Percentiles rank a stretch among this genome's conserved stretches.
These are phyloP conservation scores for Tenthredo notha DNA, from an alignment of 2,888 invertebrate species.

Conservation along the genomic window DNA sequence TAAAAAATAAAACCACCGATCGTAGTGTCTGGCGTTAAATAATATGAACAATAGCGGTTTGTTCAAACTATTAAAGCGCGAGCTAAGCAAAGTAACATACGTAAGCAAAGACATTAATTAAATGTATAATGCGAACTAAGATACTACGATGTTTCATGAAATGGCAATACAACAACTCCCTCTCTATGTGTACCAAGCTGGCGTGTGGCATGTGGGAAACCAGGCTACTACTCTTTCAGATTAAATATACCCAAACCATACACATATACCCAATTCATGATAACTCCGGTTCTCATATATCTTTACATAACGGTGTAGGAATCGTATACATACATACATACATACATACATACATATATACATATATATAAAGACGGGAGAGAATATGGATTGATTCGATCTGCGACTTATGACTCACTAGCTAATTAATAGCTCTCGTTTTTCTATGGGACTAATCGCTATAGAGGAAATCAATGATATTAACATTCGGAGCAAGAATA, in stretches of 20 bases:
- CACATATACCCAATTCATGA: conserved; percentile 1
- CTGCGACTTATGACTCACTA: neutral
- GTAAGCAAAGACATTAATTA: conserved; percentile 52
- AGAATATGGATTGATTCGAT: neutral
- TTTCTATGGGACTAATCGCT: too few relatives aligned
- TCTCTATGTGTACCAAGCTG: conserved; percentile 24
- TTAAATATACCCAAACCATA: neutral
- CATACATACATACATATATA: too few relatives aligned
- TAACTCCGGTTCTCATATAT: neutral
- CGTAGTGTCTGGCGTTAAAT: neutral
- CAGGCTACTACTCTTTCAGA: conserved; percentile 34
- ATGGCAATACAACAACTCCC: conserved; percentile 40
- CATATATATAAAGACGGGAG: neutral
- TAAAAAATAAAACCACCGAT: neutral
- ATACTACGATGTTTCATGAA: conserved; percentile 30
- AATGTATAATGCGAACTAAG: conserved; percentile 37
- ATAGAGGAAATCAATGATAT: too few relatives aligned
- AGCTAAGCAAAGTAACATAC: conserved; percentile 8
- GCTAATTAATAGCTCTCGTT: neutral
- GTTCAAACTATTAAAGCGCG: neutral
- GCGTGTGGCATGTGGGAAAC: conserved; percentile 32
- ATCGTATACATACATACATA: too few relatives aligned
- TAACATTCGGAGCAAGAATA: too few relatives aligned
- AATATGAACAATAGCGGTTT: neutral
- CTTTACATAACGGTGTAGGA: neutral